Base-by-base conservation (phyloP, 1,140 invertebrate genomes). In the Temnothorax longispinosus region DNA sequence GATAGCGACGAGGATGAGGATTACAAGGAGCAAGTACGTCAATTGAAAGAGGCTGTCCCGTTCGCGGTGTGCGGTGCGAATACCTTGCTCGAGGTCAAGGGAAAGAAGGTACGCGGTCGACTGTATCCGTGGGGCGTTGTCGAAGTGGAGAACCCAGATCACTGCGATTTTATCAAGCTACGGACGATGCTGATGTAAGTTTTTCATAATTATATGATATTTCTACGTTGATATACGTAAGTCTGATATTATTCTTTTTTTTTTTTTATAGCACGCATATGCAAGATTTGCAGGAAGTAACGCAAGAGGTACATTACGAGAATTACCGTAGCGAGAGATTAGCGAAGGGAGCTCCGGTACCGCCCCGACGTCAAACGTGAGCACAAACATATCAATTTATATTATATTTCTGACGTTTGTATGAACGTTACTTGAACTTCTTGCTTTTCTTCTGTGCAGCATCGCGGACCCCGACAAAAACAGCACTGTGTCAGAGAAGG, bases 61-160 rank as follows among this genome's bases (percentile, higher is more conserved):
- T 99, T 99, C 96, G 99, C 99, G 75, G 99, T 99, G n/a, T 99
- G 99, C 95, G 99, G 99, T 86, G 99, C 99, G 67, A 99, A 99
- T 76, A 98, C 97, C 13, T 95, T 99, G 35, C 96, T 99, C 81
- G 99, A 99, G 96, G 98, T 98, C 13, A 97, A 98, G 93, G 98
- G 98, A 35, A 96, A 97, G 65, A 98, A 98, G 95, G 98, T 99
- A 71, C 96, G 99, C 75, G 99, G 99, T 15, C 97, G 99, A 52
- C 96, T 99, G 32, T 99, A 99, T 96, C 99, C 99, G 0, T 99
- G 99, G 99, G 99, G 99, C 58, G 98, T 99, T 38, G 99, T 99
- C 0, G 99, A 99, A 96, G 99, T 99, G n/a, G 99, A 99, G 95
- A 99, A 99, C 96, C 97, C 99, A 1, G 98, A 99, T 77, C 99